Conservation (phyloP, 1,140 invertebrate genomes). For the Caligus rogercresseyi region DNA sequence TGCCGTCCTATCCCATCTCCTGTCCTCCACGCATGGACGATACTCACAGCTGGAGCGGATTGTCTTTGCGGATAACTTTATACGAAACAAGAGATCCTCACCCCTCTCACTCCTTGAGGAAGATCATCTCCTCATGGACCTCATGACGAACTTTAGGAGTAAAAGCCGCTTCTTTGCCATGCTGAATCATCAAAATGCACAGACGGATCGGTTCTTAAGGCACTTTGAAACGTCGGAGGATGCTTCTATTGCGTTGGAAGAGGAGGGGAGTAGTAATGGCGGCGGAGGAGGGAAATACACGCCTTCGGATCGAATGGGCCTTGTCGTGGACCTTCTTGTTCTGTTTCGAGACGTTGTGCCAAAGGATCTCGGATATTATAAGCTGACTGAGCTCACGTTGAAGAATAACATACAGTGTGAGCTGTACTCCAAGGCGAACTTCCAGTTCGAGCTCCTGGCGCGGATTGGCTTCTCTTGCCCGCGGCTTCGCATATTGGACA, state of each 20-base stretch:
- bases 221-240: background rate
- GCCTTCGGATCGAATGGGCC: conserved; percentile 3
- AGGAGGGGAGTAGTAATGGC: no score
- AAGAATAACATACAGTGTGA: conserved; percentile 19
- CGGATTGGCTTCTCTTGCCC: conserved; percentile 17
- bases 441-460: conserved; percentile 17
- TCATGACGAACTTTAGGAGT: background rate
- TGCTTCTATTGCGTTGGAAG: no score
- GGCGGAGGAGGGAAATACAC: no score
- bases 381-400: conserved; percentile 12
- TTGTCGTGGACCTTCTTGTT: conserved; percentile 6
- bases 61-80: conserved; percentile 14
- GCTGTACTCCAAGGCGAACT: conserved; percentile 14
- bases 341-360: conserved; percentile 10
- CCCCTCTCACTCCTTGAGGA: background rate
- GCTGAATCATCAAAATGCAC: background rate
- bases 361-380: conserved; percentile 6
- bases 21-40: background rate
- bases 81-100: conserved; percentile 6
- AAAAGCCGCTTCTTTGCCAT: background rate
- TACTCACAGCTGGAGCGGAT: background rate
- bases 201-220: background rate
- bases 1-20: conserved; percentile 13
- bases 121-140: background rate
- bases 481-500: conserved; percentile 6